phyloP scores from a whole-genome alignment of 92 coral and sea anemone genomes.

The Palythoa grandis region DNA sequence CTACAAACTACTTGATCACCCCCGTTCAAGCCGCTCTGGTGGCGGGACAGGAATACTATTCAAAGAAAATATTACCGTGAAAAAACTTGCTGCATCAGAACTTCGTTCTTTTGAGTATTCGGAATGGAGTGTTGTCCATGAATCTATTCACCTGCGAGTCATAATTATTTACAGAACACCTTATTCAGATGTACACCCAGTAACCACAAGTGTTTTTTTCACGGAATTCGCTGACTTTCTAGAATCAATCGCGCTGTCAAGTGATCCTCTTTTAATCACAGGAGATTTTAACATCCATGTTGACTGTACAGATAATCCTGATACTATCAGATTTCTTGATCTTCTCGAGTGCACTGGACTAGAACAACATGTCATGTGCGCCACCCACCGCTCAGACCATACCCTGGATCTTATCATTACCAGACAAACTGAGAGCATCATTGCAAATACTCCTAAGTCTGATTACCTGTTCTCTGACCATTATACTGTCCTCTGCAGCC shows the following conservation, averaged over 20 bases:
- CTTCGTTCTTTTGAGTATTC: constrained; percentile 23
- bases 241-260: constrained; percentile 30
- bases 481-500: constrained; percentile 48
- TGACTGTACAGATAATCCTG: constrained; percentile 38
- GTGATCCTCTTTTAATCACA: constrained; percentile 42
- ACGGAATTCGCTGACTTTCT: no score
- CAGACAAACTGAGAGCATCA: constrained; percentile 43
- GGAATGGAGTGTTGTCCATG: constrained; percentile 25
- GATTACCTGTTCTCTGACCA: constrained; percentile 53
- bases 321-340: constrained; percentile 51
- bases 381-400: constrained; percentile 54
- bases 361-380: constrained; percentile 52
- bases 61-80: constrained; percentile 17
- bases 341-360: constrained; percentile 55
- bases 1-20: constrained; percentile 11
- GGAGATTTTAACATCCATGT: background rate
- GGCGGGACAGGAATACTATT: constrained; percentile 16
- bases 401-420: constrained; percentile 55
- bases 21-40: constrained; percentile 21
- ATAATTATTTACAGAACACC: no score
- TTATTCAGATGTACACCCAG: no score
- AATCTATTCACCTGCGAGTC: background rate
- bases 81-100: constrained; percentile 11
- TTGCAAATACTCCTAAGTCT: constrained; percentile 34
- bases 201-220: no score